phyloP scores from a whole-genome alignment of 2,888 invertebrate genomes.

The Patella pellucida region DNA sequence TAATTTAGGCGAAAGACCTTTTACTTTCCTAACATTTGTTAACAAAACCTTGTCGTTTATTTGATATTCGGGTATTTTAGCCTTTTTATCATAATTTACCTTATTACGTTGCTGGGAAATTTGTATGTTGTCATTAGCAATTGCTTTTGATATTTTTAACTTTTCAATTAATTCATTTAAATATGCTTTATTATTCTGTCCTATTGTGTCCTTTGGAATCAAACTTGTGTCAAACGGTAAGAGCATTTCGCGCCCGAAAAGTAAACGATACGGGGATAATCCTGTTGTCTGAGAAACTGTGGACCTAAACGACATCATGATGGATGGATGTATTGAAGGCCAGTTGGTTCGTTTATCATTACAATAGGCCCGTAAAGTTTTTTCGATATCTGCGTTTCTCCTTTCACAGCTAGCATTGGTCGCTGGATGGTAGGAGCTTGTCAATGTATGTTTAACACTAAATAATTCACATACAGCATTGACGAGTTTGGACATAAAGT shows the following conservation, averaged over 20 bases:
- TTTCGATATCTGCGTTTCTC: slow-evolving; percentile 34
- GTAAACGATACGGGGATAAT: slow-evolving; percentile 33
- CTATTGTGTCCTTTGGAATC: slow-evolving; percentile 29
- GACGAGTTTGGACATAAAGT: too few relatives aligned
- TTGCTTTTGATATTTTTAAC: slow-evolving; percentile 23
- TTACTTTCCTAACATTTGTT: neutral
- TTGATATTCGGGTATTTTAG: neutral
- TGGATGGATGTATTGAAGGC: slow-evolving; percentile 33
- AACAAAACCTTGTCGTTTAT: neutral
- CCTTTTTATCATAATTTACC: neutral
- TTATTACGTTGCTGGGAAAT: neutral
- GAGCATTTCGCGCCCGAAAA: slow-evolving; percentile 39
- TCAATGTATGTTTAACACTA: too few relatives aligned
- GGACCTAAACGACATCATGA: too few relatives aligned
- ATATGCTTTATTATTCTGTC: slow-evolving; percentile 31
- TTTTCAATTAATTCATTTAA: slow-evolving; percentile 24
- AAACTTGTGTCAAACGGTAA: slow-evolving; percentile 32
- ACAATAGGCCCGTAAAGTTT: slow-evolving; percentile 33
- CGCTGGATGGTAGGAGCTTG: slow-evolving; percentile 39
- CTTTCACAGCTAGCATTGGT: slow-evolving; percentile 40
- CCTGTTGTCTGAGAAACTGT: slow-evolving; percentile 36
- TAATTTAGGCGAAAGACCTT: neutral
- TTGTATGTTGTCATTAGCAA: slow-evolving; percentile 25
- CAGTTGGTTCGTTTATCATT: slow-evolving; percentile 33
- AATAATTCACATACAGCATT: too few relatives aligned